phyloP scores from a whole-genome alignment of 1,140 invertebrate genomes.

The Rhyzopertha dominica region DNA sequence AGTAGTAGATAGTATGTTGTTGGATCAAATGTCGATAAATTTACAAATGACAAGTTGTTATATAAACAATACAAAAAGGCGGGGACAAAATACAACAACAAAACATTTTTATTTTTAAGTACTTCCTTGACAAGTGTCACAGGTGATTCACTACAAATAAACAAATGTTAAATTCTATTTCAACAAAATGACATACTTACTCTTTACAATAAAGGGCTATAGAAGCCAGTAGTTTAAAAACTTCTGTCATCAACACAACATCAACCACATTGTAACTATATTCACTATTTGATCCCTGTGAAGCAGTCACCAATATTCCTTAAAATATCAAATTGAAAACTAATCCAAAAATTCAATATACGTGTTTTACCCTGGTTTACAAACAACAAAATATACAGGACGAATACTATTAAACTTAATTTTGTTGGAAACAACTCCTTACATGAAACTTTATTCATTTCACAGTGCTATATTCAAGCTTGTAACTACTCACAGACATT shows the following conservation, averaged over 20 bases:
- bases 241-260: constrained; percentile 84
- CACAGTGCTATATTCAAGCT: too few species aligned
- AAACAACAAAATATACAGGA: constrained; percentile 76
- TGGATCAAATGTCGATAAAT: constrained; percentile 86
- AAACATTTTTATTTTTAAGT: constrained; percentile 57
- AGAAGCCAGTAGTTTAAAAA: constrained; percentile 76
- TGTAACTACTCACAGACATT: too few species aligned
- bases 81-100: constrained; percentile 85
- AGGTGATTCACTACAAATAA: constrained; percentile 49
- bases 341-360: background rate
- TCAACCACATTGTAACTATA: constrained; percentile 86
- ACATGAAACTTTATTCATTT: constrained; percentile 15
- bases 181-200: constrained; percentile 49
- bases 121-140: constrained; percentile 51
- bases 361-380: constrained; percentile 68
- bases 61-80: constrained; percentile 90
- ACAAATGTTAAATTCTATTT: constrained; percentile 15
- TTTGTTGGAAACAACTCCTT: constrained; percentile 76
- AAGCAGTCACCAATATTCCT: constrained; percentile 89
- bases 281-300: constrained; percentile 70
- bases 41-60: constrained; percentile 91
- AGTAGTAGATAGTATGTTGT: constrained; percentile 92
- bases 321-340: constrained; percentile 30
- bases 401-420: constrained; percentile 71
- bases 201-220: constrained; percentile 65